Conservation (phyloP, 2,113 vertebrate species). For the Sceloporus tristichus region DNA sequence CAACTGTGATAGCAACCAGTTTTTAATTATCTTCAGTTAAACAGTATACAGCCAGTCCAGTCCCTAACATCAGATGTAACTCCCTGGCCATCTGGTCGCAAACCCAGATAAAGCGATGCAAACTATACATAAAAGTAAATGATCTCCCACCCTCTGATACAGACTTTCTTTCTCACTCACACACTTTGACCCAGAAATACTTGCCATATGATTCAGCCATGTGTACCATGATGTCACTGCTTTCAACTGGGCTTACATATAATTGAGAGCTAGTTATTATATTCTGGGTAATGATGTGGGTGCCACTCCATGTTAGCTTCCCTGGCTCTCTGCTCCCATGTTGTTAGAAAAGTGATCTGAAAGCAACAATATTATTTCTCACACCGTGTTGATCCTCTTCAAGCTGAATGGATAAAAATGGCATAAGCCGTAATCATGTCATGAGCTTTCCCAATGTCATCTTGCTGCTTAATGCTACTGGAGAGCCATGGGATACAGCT, state of each 20-base stretch:
- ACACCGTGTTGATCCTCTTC: neutral
- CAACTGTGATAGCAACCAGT: conserved; percentile 34
- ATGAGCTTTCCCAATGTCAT: neutral
- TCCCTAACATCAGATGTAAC: neutral
- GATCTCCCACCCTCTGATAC: neutral
- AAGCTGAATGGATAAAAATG: too few relatives aligned
- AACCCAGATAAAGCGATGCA: neutral
- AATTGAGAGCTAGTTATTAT: neutral
- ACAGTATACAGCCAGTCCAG: conserved; percentile 2
- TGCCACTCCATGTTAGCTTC: neutral
- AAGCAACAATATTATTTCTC: neutral
- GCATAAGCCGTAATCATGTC: neutral
- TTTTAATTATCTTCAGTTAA: conserved; percentile 26
- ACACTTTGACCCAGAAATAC: neutral
- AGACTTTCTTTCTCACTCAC: neutral
- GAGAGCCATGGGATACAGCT: neutral
- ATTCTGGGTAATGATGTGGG: neutral
- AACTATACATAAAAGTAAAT: neutral
- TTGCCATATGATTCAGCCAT: neutral
- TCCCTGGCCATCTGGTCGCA: conserved; percentile 20
- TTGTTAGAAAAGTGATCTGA: neutral
- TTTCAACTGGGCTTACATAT: neutral
- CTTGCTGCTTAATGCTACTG: neutral
- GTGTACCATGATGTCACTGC: too few relatives aligned
- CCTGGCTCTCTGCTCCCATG: neutral